A percentile compares a stretch with the other conserved stretches of the same genome.
phyloP scores from a whole-genome alignment of 2,888 invertebrate species.

The Cryptus viduatorius region DNA sequence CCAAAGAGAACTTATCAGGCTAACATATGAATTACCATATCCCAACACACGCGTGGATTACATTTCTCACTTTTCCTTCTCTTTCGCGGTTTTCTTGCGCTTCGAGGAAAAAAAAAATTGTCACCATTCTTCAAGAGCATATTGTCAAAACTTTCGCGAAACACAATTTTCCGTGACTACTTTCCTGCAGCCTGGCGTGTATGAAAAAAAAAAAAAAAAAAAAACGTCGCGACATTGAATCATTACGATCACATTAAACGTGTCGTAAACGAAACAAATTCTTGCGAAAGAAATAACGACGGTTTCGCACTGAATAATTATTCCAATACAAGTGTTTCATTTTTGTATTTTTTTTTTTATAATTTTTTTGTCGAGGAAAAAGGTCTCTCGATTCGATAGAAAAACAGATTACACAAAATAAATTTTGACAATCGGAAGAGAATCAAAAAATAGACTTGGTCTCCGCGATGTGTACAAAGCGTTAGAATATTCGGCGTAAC shows the following conservation, averaged over 20 bases:
- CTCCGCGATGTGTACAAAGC: not conserved
- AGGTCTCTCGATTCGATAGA: not conserved
- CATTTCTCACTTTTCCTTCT: constrained; percentile 15
- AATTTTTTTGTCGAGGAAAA: not conserved
- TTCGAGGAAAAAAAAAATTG: constrained; percentile 3
- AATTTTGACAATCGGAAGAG: not conserved
- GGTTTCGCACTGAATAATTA: constrained; percentile 27
- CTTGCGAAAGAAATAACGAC: constrained; percentile 1
- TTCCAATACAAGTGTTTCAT: constrained; percentile 31
- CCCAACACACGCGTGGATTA: constrained; percentile 35
- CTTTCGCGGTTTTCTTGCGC: not conserved
- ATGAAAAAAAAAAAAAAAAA: constrained; percentile 1
- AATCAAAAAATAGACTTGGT: not conserved
- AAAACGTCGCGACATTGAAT: constrained; percentile 1
- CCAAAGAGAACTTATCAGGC: constrained; percentile 41
- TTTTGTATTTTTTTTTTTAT: constrained; percentile 3
- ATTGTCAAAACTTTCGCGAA: constrained; percentile 21
- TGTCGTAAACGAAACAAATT: not conserved
- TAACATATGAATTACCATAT: constrained; percentile 44
- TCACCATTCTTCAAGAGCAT: not conserved
- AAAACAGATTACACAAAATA: not conserved
- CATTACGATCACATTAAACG: constrained; percentile 3
- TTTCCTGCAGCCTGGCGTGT: not conserved
- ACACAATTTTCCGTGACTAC: not conserved
- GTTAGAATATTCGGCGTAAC: not conserved